phyloP scores from a whole-genome alignment of 1,140 invertebrate species.

The Hypsibius dujardini region DNA sequence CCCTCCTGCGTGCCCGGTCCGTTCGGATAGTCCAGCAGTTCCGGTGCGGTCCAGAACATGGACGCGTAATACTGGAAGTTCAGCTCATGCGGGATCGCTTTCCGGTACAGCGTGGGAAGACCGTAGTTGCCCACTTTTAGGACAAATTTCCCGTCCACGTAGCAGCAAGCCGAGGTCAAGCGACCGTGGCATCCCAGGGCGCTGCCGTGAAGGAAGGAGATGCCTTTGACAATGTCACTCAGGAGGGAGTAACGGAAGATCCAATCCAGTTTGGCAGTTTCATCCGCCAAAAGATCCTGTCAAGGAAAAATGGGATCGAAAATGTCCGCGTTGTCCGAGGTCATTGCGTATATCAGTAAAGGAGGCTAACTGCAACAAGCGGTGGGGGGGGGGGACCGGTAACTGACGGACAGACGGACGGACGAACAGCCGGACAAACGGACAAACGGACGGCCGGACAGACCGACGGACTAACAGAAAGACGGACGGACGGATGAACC shows the following conservation, averaged over 20 bases:
- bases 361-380: no score
- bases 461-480: no score
- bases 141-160: not conserved
- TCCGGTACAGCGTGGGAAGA: not conserved
- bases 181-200: not conserved
- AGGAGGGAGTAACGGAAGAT: not conserved
- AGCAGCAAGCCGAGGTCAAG: slow-evolving; percentile 3
- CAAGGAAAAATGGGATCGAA: not conserved
- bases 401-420: no score
- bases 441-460: no score
- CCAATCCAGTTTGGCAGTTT: not conserved
- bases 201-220: not conserved
- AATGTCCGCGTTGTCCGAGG: no score
- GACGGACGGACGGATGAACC: no score
- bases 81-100: not conserved
- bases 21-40: slow-evolving; percentile 56
- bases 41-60: slow-evolving; percentile 89
- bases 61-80: not conserved
- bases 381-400: no score
- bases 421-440: no score
- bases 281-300: not conserved
- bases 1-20: slow-evolving; percentile 63
- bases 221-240: not conserved
- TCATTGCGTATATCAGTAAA: no score
- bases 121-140: not conserved